Base-by-base conservation (phyloP, 2,888 invertebrate species). In the Lomographa bimaculata region DNA sequence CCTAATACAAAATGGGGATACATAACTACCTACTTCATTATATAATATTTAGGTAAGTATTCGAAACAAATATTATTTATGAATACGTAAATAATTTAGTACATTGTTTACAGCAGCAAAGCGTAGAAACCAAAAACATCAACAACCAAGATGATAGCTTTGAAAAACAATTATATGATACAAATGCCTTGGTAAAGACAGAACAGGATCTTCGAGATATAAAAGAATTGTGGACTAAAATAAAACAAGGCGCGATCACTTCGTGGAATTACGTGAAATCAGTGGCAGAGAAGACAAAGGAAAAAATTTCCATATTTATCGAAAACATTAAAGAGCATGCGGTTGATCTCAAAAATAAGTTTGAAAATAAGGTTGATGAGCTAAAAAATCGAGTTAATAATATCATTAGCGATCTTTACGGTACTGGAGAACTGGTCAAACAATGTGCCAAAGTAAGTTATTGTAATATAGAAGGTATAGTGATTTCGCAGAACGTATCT, bases 361-460 rank as follows among this genome's bases (percentile, higher is more conserved):
- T 76, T 29, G 36, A 64, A 41, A 44, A 54, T 10, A 57, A 49
- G 2, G 5, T 78, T 2, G 39, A 60, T 12, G 37, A 49, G 6
- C 32, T 75, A 3, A 65, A 57, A 43, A 33, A 48, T 0, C 58
- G 56, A 7, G 32, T 68, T 2, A 43, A 59, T 1, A 38, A 44
- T 6, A 41, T 65, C 1, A 54, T 75, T 11, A 42, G 54, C 19
- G 51, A 58, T 9, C 28, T 66, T 3, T 36, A 62, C 8, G 59
- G 55, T 1, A 57, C 57, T 6, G 54, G 60, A 5, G 50, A 67
- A 30, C 34, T 57, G 7, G 50, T 70, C 1, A 62, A 63, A 44
- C 40, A 60, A 49, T 79, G 79, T 54, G 35, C 72, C 11, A 25
- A 62, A 34, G 79, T 77, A 64, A 56, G 59, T 51, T 8, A 27